Evolutionary conservation across 2,113 vertebrate genomes (phyloP).

Genomic region (Okapia johnstoni): DNA sequence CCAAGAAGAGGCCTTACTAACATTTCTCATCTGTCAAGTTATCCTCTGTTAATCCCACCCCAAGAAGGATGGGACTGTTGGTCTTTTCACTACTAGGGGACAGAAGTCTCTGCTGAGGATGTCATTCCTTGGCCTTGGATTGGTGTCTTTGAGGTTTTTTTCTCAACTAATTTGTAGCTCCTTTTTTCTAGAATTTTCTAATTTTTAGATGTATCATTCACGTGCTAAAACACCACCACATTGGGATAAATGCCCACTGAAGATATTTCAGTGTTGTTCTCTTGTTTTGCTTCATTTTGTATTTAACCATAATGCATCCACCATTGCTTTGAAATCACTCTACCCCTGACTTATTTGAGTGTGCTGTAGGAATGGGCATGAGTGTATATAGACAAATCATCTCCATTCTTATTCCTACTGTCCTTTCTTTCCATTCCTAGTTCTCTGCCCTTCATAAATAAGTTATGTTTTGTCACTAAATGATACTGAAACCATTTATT

Average conservation of each 20-base stretch:
- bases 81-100: neutral
- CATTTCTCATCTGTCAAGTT: neutral
- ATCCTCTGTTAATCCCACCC: neutral
- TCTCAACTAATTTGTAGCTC: neutral
- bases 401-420: neutral
- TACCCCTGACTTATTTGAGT: neutral
- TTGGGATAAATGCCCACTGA: neutral
- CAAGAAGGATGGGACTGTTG: neutral
- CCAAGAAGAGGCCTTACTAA: neutral
- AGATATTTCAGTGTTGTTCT: neutral
- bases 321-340: neutral
- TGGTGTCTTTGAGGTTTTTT: neutral
- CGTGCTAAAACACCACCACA: neutral
- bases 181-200: conserved; percentile 34
- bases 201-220: neutral
- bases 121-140: neutral
- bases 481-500: neutral
- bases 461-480: neutral
- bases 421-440: neutral
- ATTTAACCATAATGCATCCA: neutral
- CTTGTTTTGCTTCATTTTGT: neutral
- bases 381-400: neutral
- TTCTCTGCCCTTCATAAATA: neutral
- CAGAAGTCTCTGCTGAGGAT: neutral
- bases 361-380: neutral